Evolutionary conservation across 1,140 invertebrate species (phyloP).

Genomic region (Campodea augens): DNA sequence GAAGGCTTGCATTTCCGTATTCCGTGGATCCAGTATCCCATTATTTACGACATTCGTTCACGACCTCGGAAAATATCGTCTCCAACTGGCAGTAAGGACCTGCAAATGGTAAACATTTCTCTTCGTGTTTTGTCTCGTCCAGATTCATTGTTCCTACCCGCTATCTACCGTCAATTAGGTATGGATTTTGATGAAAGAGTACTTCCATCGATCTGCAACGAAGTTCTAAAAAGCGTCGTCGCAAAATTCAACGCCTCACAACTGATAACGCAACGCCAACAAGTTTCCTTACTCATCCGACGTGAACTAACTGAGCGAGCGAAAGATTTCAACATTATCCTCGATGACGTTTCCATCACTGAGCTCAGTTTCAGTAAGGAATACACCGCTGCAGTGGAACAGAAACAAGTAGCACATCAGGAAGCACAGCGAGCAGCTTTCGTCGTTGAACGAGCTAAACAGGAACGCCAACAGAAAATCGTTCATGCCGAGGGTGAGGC

Average conservation of each 20-base stretch:
- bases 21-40: constrained; percentile 98
- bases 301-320: constrained; percentile 88
- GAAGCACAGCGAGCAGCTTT: constrained; percentile 97
- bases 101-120: constrained; percentile 99
- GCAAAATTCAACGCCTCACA: constrained; percentile 99
- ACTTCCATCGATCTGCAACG: too few species aligned
- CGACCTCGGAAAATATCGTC: constrained; percentile 91
- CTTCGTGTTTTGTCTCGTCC: constrained; percentile 87
- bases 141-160: constrained; percentile 55
- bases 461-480: constrained; percentile 97
- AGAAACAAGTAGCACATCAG: constrained; percentile 97
- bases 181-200: constrained; percentile 74
- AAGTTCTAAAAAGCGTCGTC: too few species aligned
- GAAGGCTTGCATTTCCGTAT: constrained; percentile 95
- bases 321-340: constrained; percentile 94
- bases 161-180: constrained; percentile 75
- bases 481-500: too few species aligned
- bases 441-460: constrained; percentile 90
- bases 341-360: constrained; percentile 99
- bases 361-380: too few species aligned
- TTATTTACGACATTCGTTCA: constrained; percentile 95
- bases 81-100: too few species aligned
- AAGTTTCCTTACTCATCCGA: constrained; percentile 81
- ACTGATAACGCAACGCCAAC: constrained; percentile 93
- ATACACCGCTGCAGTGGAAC: constrained; percentile 98